Evolutionary conservation across 2,113 vertebrate genomes (phyloP), one percentile per base, ranked within the genome.

Genomic region (Cheirogaleus medius): DNA sequence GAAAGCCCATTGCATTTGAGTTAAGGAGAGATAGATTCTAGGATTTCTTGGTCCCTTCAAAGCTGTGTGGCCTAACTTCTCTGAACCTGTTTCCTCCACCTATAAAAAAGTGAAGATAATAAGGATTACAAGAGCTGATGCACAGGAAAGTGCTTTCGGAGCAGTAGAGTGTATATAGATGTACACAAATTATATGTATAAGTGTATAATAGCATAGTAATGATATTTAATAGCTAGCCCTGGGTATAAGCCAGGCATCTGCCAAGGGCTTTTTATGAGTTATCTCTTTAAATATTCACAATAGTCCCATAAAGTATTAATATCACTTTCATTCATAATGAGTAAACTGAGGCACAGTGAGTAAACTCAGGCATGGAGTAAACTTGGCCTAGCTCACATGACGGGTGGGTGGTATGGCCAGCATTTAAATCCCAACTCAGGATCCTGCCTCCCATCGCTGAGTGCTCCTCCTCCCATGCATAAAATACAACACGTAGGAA

Each of bases 191-290:
- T 76, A 66, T 37, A 47, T 52, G 21, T 56, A 54, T 77, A 8
- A 58, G 23, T 37, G 4, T n/a, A 39, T 66, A 82, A 77, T 64
- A 82, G 52, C 21, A 44, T 39, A 58, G 69, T 93, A 85, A 95
- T 83, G 18, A 97, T 66, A 92, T 54, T 90, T 97, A 95, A 97
- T 86, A 96, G 42, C 76, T 87, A 73, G 32, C 27, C 95, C 63
- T 94, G 93, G 74, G 77, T 34, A 76, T 68, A 80, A 73, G 3
- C n/a, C 81, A 93, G 18, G 73, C 37, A 60, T 83, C 74, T 81
- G 58, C 49, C 90, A 84, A 88, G 49, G 37, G 39, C 34, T 91
- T 93, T 71, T 77, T 37, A 81, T 68, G 47, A 85, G 95, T 95
- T 69, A 93, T 76, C 91, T 89, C 60, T 87, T 94, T 94, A 82